phyloP scores from a whole-genome alignment of 2,797 vertebrate species.

The Coilia nasus region DNA sequence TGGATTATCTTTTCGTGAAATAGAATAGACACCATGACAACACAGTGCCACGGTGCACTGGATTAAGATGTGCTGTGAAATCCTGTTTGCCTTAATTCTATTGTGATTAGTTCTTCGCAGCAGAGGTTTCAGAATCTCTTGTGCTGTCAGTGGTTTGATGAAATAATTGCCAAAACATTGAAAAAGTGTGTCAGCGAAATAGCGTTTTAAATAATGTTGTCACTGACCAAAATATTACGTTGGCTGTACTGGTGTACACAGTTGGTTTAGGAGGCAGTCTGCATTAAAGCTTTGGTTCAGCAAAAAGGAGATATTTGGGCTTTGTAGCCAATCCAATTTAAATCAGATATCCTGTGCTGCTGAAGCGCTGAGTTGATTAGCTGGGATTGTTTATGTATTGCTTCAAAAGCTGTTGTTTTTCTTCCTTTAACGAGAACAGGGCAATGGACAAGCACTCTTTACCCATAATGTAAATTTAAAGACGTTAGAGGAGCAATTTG shows the following conservation, averaged over 20 bases:
- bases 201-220: neutral
- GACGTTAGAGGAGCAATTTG: neutral
- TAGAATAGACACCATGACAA: slow-evolving; percentile 2
- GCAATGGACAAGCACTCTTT: no score
- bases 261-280: neutral
- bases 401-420: neutral
- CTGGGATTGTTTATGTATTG: neutral
- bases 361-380: neutral
- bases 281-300: no score
- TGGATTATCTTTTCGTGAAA: neutral
- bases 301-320: neutral
- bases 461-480: no score
- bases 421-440: no score
- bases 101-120: neutral
- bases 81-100: neutral
- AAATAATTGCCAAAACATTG: neutral
- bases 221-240: neutral
- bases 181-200: neutral
- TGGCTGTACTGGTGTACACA: neutral
- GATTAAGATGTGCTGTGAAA: slow-evolving; percentile 17
- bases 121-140: neutral
- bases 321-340: neutral
- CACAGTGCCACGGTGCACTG: neutral
- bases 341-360: neutral
- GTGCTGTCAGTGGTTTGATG: neutral